Evolutionary conservation across 1,140 invertebrate genomes (phyloP).

Genomic region (Oedothorax gibbosus): DNA sequence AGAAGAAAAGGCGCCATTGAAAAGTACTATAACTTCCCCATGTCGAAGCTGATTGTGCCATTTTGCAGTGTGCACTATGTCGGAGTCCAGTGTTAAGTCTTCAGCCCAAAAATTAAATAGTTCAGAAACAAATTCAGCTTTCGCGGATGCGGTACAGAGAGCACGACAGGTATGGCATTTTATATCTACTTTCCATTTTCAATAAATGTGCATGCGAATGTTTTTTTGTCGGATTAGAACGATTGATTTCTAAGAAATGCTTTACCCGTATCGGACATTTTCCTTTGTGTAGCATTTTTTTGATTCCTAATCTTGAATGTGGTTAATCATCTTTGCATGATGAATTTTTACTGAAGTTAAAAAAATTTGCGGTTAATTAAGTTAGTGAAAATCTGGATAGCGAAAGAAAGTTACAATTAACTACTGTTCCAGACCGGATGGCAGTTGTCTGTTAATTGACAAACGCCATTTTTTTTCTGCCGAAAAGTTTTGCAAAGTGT

Average conservation of each 20-base stretch:
- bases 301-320: neutral
- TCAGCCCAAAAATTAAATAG: constrained; percentile 60
- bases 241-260: too few species aligned
- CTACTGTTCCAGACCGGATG: too few species aligned
- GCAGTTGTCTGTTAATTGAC: too few species aligned
- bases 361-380: too few species aligned
- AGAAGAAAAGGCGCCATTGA: neutral
- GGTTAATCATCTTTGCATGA: too few species aligned
- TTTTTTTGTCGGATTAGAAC: too few species aligned
- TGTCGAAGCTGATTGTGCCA: constrained; percentile 49
- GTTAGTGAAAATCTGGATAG: too few species aligned
- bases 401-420: too few species aligned
- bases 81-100: constrained; percentile 59
- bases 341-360: too few species aligned
- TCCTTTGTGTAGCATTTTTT: neutral
- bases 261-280: too few species aligned
- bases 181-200: neutral
- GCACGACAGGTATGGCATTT: constrained; percentile 72
- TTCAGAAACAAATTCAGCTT: constrained; percentile 75
- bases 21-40: constrained; percentile 39
- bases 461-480: too few species aligned
- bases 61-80: constrained; percentile 62
- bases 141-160: constrained; percentile 87
- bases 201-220: neutral
- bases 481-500: too few species aligned